Evolutionary conservation across 2,888 invertebrate species (phyloP).

Genomic region (Elmis aenea): DNA sequence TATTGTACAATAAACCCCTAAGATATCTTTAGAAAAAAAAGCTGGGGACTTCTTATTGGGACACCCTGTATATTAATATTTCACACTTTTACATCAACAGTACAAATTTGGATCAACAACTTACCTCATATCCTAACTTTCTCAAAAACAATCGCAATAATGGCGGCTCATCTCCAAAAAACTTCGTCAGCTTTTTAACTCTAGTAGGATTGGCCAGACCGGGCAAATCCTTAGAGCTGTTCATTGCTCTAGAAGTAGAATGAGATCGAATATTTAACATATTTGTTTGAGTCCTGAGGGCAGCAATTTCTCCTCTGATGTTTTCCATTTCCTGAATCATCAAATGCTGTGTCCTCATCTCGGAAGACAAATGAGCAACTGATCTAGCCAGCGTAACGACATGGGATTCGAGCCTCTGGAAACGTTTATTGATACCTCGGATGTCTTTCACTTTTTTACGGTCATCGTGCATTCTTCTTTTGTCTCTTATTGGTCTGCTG

Average conservation of each 20-base stretch:
- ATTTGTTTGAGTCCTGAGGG: slow-evolving; percentile 64
- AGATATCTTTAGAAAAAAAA: slow-evolving; percentile 1
- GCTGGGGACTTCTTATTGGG: too few species aligned
- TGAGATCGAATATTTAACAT: slow-evolving; percentile 61
- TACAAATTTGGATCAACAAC: too few species aligned
- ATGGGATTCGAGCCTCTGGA: slow-evolving; percentile 84
- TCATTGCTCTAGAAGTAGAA: slow-evolving; percentile 55
- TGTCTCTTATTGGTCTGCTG: slow-evolving; percentile 70
- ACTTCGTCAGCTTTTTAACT: slow-evolving; percentile 84
- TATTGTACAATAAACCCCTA: background rate
- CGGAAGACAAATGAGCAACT: slow-evolving; percentile 85
- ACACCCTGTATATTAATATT: too few species aligned
- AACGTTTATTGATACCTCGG: slow-evolving; percentile 68
- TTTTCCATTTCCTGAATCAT: slow-evolving; percentile 88
- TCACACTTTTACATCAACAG: background rate
- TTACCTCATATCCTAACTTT: slow-evolving; percentile 87
- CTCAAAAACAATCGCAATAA: slow-evolving; percentile 82
- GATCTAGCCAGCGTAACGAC: slow-evolving; percentile 86
- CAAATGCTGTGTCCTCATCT: slow-evolving; percentile 84
- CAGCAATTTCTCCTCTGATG: slow-evolving; percentile 75
- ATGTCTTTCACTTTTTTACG: slow-evolving; percentile 69
- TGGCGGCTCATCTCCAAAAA: slow-evolving; percentile 91
- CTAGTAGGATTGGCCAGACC: slow-evolving; percentile 80
- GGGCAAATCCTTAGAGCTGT: slow-evolving; percentile 56
- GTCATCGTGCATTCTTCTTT: slow-evolving; percentile 65